Base-by-base conservation (phyloP, 2,888 invertebrate species). In the Leptinotarsa tumamoca region DNA sequence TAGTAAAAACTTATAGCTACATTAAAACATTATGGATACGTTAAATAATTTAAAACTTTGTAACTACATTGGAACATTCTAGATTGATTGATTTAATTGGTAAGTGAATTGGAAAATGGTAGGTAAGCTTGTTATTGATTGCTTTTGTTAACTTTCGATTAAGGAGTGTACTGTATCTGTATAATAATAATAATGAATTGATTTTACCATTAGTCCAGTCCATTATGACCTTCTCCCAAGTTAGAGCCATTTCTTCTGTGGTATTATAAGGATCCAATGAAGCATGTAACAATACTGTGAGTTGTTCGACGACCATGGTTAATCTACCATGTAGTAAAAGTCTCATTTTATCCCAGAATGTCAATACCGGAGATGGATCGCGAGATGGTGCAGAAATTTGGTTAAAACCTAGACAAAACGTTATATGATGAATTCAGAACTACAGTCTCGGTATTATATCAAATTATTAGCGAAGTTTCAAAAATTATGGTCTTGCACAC, bases 201-300 rank as follows among this genome's bases (percentile, higher is more conserved):
- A 23, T 15, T 21, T 71, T 86, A 91, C 96, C 97, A 87, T 97
- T 96, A 0, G 97, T 97, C 98, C 99, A 99, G 84, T 99, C 98
- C 86, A 99, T 93, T 51, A 95, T 94, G 4, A 98, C 93, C 83
- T 96, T 94, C 56, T 93, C 94, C 98, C 99, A 99, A 0, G 96
- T 96, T 79, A 98, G 91, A 88, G 99, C 99, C 96, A 99, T 98
- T 89, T 99, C 96, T 88, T 99, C 99, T 0, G 99, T 99, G 4
- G 97, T 97, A 87, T 99, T 99, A 89, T 99, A 99, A 0, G 99
- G 99, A 90, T 99, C 98, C 15, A 98, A 90, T 0, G 98, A 98
- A 4, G 98, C 98, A 87, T 98, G 98, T 77, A 99, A 90, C 54
- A 98, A 90, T 54, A 98, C 95, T 0, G 97, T 97, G 87, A 98